Base-by-base conservation (phyloP, 1,140 invertebrate species). In the Camponotus pennsylvanicus region DNA sequence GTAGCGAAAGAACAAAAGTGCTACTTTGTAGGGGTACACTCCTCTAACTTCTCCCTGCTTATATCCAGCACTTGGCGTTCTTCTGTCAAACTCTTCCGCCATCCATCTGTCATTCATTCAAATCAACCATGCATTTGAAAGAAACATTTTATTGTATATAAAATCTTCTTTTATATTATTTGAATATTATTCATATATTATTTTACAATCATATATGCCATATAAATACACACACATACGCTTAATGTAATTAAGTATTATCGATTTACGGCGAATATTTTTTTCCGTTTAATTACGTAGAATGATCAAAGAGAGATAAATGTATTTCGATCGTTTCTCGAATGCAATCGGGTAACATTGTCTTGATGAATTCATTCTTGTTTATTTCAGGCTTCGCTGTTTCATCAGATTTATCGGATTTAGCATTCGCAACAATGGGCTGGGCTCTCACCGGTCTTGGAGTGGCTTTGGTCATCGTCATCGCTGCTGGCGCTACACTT, bases 371-470 rank as follows among this genome's bases (percentile, higher is more conserved):
- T 89, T 86, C 71, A 79, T 69, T 73, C n/a, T 37, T 49, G 55
- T 89, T 55, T 90, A 71, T 86, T 89, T 90, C 85, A 91, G 91
- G 69, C 61, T 89, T 55, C 64, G 75, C 73, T 61, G 57, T 64
- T 34, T 89, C 55, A 82, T 88, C 73, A 79, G 61, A 91, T 91
- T 88, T 79, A 64, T 45, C 77, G 86, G 73, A 86, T 91, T 92
- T 78, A 85, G 64, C 64, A 87, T 84, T 63, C 67, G 77, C 80
- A 90, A 92, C 27, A 57, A 95, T 94, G 94, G 92, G 92, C 73
- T 95, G 94, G 94, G 90, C 88, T 40, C 85, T 95, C 61, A 93
- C 93, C 71, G 89, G 90, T 75, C 89, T 95, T 32, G 94, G 91
- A 42, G 87, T 94, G 45, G 88, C 90, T 77, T 66, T 95, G 63